These are phyloP conservation scores for Passer montanus DNA, from an alignment of 2,113 vertebrate genomes.

Conservation along the genomic window DNA sequence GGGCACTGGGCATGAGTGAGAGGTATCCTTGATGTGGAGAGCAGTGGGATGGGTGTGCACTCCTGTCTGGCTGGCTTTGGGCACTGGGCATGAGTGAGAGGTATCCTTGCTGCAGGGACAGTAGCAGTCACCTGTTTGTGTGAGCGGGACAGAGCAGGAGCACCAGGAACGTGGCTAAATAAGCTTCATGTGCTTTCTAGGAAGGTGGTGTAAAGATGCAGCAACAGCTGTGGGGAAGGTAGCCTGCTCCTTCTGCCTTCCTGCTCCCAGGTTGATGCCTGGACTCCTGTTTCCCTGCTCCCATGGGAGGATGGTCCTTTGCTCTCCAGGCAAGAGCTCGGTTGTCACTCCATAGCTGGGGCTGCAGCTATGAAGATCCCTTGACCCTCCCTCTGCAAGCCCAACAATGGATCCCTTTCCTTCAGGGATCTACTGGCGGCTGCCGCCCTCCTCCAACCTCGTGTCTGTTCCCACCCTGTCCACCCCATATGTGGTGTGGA, in stretches of 20 bases:
- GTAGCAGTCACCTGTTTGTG: background rate
- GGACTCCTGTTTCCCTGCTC: background rate
- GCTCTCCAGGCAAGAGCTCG: background rate
- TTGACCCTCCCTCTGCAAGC: background rate
- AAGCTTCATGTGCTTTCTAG: background rate
- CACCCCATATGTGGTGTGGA: rapidly evolving
- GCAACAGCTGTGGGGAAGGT: background rate
- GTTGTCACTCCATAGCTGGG: background rate
- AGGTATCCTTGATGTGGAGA: background rate
- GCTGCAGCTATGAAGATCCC: background rate
- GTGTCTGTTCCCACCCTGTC: rapidly evolving
- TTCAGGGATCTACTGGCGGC: background rate
- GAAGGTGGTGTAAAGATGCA: background rate
- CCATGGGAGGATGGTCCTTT: background rate
- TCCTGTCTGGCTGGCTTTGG: background rate
- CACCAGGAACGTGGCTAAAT: background rate
- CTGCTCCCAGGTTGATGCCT: rapidly evolving
- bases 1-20: background rate
- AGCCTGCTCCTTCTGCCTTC: background rate
- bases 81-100: background rate
- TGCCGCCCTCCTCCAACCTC: rapidly evolving
- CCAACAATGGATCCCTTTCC: background rate
- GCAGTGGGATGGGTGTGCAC: background rate
- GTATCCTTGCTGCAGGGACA: background rate
- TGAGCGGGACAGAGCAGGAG: background rate